These are phyloP conservation scores for Sphaerodactylus townsendi DNA, from an alignment of 2,113 vertebrate genomes.

Conservation along the genomic window DNA sequence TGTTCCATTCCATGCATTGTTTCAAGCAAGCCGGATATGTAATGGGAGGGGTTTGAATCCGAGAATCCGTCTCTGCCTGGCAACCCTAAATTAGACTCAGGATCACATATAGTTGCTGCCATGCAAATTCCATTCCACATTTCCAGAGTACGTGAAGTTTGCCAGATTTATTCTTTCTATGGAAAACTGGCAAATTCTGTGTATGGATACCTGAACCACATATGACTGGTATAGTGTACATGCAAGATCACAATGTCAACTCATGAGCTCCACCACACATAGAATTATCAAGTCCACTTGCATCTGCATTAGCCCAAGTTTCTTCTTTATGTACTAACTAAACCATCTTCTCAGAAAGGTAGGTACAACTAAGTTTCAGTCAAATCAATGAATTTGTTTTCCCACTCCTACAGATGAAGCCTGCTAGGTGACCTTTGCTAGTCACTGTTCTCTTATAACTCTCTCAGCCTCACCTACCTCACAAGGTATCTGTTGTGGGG, in stretches of 20 bases:
- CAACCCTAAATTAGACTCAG: neutral
- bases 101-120: neutral
- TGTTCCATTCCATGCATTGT: too few species aligned
- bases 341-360: neutral
- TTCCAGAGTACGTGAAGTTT: too few species aligned
- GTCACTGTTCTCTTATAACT: too few species aligned
- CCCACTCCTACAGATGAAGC: too few species aligned
- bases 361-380: neutral
- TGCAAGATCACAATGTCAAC: neutral
- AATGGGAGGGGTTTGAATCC: too few species aligned
- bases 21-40: too few species aligned
- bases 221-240: neutral
- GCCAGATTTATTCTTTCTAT: neutral
- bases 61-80: too few species aligned
- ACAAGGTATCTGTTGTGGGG: too few species aligned
- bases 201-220: neutral
- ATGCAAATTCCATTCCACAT: neutral
- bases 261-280: neutral
- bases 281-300: neutral
- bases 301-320: neutral
- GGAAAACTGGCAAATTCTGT: neutral
- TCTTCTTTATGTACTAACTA: neutral
- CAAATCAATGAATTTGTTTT: too few species aligned
- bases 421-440: too few species aligned
- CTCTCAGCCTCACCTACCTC: too few species aligned